phyloP scores from a whole-genome alignment of 2,113 vertebrate genomes.

The Lethenteron reissneri region DNA sequence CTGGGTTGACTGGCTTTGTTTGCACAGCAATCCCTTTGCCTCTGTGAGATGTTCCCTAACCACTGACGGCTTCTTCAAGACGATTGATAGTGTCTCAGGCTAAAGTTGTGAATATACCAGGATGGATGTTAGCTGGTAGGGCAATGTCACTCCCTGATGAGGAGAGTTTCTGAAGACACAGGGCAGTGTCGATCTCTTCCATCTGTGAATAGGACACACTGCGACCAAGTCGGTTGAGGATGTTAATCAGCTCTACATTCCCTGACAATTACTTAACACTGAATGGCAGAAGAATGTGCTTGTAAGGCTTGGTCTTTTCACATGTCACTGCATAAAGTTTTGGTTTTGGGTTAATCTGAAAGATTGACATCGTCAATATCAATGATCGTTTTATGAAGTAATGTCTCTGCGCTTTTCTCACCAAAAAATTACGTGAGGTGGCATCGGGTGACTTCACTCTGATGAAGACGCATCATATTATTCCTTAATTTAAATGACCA shows the following conservation, averaged over 20 bases:
- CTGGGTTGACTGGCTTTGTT: background rate
- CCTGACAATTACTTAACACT: background rate
- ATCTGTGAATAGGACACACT: constrained; percentile 3
- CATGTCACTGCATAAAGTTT: background rate
- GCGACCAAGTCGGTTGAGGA: constrained; percentile 1
- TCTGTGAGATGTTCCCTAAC: background rate
- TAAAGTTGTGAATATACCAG: background rate
- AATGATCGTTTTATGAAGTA: no score
- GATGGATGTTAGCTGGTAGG: constrained; percentile 1
- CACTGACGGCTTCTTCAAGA: background rate
- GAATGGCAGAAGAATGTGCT: background rate
- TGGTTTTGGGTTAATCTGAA: no score
- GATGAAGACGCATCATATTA: no score
- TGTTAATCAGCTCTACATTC: background rate
- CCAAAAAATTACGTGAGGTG: no score
- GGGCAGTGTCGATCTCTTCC: constrained; percentile 1
- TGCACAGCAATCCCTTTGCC: background rate
- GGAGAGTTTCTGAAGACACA: background rate
- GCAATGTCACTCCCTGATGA: background rate
- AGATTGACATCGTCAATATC: no score
- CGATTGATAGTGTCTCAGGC: background rate
- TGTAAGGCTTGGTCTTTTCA: background rate
- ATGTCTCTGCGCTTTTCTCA: no score
- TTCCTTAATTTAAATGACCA: no score
- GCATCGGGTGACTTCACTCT: no score